Percentiles rank a stretch among this genome's conserved stretches.
phyloP scores from a whole-genome alignment of 2,888 invertebrate species.

The Campaea margaritaria region DNA sequence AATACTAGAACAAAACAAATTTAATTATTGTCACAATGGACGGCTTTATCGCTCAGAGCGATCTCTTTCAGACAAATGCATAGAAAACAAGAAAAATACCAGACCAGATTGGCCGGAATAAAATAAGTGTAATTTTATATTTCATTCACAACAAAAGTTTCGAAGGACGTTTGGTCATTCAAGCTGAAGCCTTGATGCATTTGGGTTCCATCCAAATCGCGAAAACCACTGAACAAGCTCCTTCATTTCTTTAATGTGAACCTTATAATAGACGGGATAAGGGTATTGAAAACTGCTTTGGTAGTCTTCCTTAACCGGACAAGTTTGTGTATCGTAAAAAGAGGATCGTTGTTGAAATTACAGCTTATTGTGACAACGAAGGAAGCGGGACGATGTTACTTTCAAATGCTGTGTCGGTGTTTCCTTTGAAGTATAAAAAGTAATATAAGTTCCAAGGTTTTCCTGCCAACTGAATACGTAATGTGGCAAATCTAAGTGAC shows the following conservation, averaged over 20 bases:
- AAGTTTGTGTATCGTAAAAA: conserved; percentile 31
- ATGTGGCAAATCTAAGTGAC: too few relatives aligned
- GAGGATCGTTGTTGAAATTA: conserved; percentile 36
- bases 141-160: conserved; percentile 37
- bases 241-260: conserved; percentile 7
- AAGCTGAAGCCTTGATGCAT: conserved; percentile 44
- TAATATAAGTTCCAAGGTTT: conserved; percentile 1
- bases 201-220: conserved; percentile 45
- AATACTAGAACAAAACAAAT: too few relatives aligned
- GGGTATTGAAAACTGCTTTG: conserved; percentile 2
- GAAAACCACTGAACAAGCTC: conserved; percentile 19
- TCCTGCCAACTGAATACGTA: neutral
- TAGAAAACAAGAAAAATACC: too few relatives aligned
- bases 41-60: too few relatives aligned
- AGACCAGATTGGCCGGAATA: neutral
- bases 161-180: conserved; percentile 40
- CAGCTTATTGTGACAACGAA: conserved; percentile 33
- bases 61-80: too few relatives aligned
- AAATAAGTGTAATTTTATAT: conserved; percentile 6
- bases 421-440: conserved; percentile 21
- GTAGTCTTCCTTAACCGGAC: conserved; percentile 20
- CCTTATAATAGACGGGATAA: conserved; percentile 22
- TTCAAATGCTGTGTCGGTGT: conserved; percentile 22
- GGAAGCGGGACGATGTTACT: conserved; percentile 28
- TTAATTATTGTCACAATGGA: too few relatives aligned